Conservation (phyloP, 2,797 vertebrate species). For the Muscicapa comitata region DNA sequence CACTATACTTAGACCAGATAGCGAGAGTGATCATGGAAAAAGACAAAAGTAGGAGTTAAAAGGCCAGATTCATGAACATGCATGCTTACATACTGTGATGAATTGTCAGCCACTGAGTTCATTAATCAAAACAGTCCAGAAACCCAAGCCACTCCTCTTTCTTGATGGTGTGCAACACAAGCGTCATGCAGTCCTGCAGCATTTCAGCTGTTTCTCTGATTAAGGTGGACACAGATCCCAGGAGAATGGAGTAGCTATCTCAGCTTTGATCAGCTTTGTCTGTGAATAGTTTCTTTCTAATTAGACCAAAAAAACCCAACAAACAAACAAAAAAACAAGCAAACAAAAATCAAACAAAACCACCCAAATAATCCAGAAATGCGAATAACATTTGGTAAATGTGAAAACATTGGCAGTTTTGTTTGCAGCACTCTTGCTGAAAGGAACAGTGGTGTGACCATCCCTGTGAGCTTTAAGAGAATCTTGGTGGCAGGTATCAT, state of each 20-base stretch:
- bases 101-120: not conserved
- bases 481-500: not conserved
- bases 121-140: not conserved
- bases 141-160: not conserved
- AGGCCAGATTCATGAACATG: not conserved
- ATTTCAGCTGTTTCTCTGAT: not conserved
- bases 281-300: not conserved
- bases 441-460: not conserved
- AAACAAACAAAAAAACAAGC: not conserved
- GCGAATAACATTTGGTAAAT: not conserved
- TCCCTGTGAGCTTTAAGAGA: not conserved
- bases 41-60: not conserved
- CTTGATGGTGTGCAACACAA: not conserved
- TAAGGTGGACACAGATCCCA: not conserved
- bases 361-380: not conserved
- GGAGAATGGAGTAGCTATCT: not conserved
- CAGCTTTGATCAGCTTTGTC: not conserved
- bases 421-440: not conserved
- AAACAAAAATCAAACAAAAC: not conserved
- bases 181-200: not conserved
- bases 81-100: not conserved
- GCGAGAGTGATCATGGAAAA: not conserved
- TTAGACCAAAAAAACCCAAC: not conserved
- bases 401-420: not conserved
- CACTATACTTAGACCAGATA: not conserved